These are phyloP conservation scores for Sericinus montela DNA, from an alignment of 2,888 invertebrate species.

Conservation along the genomic window DNA sequence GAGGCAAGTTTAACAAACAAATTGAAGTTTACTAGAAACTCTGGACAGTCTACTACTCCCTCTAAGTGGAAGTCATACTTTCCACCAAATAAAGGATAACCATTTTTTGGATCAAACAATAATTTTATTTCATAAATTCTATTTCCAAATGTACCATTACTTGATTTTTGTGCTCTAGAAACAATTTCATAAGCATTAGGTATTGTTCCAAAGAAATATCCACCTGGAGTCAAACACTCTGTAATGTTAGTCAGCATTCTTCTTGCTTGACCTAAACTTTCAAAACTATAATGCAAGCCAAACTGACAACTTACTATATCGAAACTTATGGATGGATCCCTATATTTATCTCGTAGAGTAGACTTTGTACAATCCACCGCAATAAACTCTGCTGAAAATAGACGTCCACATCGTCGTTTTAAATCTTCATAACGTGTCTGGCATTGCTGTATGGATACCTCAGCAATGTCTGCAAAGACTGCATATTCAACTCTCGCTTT, in stretches of 20 bases:
- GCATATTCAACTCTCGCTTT: constrained; percentile 89
- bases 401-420: constrained; percentile 56
- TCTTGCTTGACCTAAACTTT: constrained; percentile 91
- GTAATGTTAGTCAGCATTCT: constrained; percentile 96
- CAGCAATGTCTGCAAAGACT: constrained; percentile 96
- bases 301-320: constrained; percentile 98
- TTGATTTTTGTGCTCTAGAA: constrained; percentile 81
- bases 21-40: constrained; percentile 97
- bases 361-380: constrained; percentile 95
- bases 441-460: constrained; percentile 94
- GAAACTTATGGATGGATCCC: constrained; percentile 87
- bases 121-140: constrained; percentile 87
- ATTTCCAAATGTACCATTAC: constrained; percentile 85
- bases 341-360: constrained; percentile 86
- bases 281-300: constrained; percentile 98
- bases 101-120: constrained; percentile 80
- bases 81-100: constrained; percentile 94
- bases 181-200: constrained; percentile 96
- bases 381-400: constrained; percentile 93
- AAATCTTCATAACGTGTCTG: constrained; percentile 89
- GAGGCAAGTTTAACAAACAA: constrained; percentile 86
- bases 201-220: constrained; percentile 97
- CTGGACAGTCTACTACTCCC: constrained; percentile 98
- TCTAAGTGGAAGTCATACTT: constrained; percentile 97
- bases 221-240: constrained; percentile 92